Evolutionary conservation across 2,113 vertebrate species (phyloP).

Genomic region (Daubentonia madagascariensis): DNA sequence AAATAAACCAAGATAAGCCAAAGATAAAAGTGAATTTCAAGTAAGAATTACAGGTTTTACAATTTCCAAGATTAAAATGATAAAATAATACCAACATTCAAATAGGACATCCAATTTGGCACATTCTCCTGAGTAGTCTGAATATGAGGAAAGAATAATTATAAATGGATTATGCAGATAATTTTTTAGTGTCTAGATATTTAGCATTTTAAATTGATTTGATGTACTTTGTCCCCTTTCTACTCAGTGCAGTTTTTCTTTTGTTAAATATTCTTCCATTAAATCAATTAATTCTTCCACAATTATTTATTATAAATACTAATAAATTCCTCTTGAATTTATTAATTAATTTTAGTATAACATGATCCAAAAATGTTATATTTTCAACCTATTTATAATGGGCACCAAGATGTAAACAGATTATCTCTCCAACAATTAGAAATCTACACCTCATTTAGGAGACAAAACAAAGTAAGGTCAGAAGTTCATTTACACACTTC

Average conservation of each 20-base stretch:
- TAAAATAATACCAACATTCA: constrained; percentile 9
- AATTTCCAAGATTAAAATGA: constrained; percentile 57
- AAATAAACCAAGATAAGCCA: neutral
- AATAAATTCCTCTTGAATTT: neutral
- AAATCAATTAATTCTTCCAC: neutral
- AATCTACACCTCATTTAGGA: neutral
- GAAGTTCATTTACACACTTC: neutral
- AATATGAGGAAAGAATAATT: constrained; percentile 24
- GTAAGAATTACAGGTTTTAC: constrained; percentile 22
- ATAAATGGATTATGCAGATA: neutral
- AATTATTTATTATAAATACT: neutral
- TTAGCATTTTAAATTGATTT: neutral
- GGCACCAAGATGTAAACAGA: neutral
- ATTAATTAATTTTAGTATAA: neutral
- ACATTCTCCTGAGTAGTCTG: neutral
- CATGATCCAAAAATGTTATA: neutral
- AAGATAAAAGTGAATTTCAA: constrained; percentile 32
- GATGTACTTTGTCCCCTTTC: neutral
- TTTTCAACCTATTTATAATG: constrained; percentile 17
- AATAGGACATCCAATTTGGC: neutral
- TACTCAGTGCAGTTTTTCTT: neutral
- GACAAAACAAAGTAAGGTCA: neutral
- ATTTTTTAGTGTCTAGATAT: neutral
- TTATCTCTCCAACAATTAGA: neutral
- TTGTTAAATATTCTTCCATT: neutral